Conservation (phyloP, 2,888 invertebrate species). For the Eucera pruinosa region DNA sequence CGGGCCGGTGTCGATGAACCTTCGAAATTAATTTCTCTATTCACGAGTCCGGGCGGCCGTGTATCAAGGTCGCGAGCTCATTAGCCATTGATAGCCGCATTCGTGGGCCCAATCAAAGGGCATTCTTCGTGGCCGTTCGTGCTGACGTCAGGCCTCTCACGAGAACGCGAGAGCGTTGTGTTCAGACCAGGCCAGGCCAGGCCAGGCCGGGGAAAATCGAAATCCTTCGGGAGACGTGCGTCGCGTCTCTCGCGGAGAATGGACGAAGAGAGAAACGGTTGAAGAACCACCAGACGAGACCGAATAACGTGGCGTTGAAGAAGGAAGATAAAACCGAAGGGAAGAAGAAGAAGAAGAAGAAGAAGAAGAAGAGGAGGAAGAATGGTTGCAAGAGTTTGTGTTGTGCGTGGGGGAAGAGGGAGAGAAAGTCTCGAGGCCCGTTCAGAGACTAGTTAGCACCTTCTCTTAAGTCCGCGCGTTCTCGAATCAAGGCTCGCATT, state of each 20-base stretch:
- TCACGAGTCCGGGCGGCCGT: conserved; percentile 35
- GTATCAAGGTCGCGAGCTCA: conserved; percentile 73
- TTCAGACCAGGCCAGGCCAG: too few species aligned
- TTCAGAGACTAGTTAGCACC: conserved; percentile 81
- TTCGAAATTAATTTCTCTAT: conserved; percentile 58
- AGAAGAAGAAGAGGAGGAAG: conserved; percentile 16
- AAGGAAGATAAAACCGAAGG: conserved; percentile 21
- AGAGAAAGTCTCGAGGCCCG: conserved; percentile 63
- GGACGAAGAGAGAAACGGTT: neutral
- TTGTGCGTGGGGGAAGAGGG: conserved; percentile 38
- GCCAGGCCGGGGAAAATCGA: conserved; percentile 68
- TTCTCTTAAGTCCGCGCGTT: conserved; percentile 74
- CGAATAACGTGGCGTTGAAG: neutral
- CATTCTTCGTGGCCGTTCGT: conserved; percentile 74
- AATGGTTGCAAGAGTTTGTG: conserved; percentile 7
- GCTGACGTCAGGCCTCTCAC: conserved; percentile 70
- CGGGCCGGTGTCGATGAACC: conserved; percentile 25
- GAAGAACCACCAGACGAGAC: conserved; percentile 8
- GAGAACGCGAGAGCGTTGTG: neutral
- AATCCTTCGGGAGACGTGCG: conserved; percentile 60
- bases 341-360: conserved; percentile 23
- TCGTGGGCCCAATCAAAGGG: conserved; percentile 76
- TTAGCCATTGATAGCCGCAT: conserved; percentile 73
- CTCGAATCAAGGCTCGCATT: conserved; percentile 81
- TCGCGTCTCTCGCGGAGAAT: conserved; percentile 26